Conservation (phyloP, 2,113 vertebrate genomes). For the Aplodontia rufa region DNA sequence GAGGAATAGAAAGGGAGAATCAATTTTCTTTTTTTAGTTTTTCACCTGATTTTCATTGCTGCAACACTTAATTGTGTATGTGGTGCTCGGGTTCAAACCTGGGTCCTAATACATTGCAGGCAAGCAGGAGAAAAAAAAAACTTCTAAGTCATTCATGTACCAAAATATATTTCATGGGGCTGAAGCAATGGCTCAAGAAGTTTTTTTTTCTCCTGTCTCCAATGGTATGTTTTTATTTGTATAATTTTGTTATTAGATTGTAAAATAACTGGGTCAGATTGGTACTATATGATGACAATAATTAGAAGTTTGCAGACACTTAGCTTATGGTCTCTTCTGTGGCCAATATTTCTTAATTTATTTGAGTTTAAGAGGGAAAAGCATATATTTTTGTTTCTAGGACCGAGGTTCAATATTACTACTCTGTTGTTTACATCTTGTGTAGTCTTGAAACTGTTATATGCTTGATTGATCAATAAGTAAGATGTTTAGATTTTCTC, state of each 20-base stretch:
- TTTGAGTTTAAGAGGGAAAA: background rate
- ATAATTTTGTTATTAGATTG: background rate
- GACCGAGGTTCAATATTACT: background rate
- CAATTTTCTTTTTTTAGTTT: no score
- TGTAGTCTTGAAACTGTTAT: background rate
- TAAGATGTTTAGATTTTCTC: background rate
- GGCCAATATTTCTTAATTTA: background rate
- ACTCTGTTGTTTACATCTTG: background rate
- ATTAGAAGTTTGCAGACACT: background rate
- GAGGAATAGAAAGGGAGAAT: no score
- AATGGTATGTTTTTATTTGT: background rate
- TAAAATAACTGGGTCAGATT: background rate
- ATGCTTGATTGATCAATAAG: background rate
- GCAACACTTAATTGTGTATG: no score
- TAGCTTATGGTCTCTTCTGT: background rate
- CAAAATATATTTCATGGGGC: no score
- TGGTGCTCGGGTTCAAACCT: no score
- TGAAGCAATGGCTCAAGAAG: background rate
- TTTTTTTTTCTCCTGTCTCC: background rate
- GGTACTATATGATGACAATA: background rate
- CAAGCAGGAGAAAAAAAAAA: no score
- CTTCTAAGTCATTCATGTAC: no score
- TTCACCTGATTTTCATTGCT: no score
- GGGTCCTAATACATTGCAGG: no score
- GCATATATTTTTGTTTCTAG: background rate